Conservation (phyloP, 2,888 invertebrate genomes). For the Apodemia zela region DNA sequence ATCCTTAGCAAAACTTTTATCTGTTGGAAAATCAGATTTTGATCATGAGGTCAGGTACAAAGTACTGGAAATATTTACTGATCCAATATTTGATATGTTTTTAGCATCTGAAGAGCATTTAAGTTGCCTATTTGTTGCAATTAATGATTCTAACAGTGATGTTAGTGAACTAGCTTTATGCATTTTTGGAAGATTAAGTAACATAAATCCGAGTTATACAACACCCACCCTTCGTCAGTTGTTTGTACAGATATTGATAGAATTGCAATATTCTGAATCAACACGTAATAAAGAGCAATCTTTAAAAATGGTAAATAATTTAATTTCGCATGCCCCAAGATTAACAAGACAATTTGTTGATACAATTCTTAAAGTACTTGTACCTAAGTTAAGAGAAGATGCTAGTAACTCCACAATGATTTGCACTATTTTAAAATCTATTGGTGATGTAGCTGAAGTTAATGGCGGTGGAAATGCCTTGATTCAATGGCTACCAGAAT, state of each 20-base stretch:
- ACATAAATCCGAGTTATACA: conserved; percentile 98
- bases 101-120: conserved; percentile 97
- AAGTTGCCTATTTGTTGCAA: conserved; percentile 93
- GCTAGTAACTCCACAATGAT: conserved; percentile 95
- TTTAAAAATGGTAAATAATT: conserved; percentile 95
- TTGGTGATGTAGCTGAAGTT: conserved; percentile 97
- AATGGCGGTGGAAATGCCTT: conserved; percentile 92
- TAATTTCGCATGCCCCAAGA: conserved; percentile 95
- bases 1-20: conserved; percentile 93
- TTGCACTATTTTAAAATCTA: conserved; percentile 92
- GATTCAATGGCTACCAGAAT: conserved; percentile 92
- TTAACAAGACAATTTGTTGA: conserved; percentile 97
- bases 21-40: conserved; percentile 96
- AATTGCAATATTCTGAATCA: conserved; percentile 96
- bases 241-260: conserved; percentile 94
- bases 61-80: conserved; percentile 94
- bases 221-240: conserved; percentile 96
- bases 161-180: conserved; percentile 96
- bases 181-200: conserved; percentile 94
- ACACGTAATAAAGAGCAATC: conserved; percentile 98
- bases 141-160: conserved; percentile 98
- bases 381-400: conserved; percentile 94
- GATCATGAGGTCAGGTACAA: conserved; percentile 96
- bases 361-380: conserved; percentile 92
- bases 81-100: conserved; percentile 93